These are phyloP conservation scores for Meteorus cinctellus DNA, from an alignment of 2,888 invertebrate species.

Conservation along the genomic window DNA sequence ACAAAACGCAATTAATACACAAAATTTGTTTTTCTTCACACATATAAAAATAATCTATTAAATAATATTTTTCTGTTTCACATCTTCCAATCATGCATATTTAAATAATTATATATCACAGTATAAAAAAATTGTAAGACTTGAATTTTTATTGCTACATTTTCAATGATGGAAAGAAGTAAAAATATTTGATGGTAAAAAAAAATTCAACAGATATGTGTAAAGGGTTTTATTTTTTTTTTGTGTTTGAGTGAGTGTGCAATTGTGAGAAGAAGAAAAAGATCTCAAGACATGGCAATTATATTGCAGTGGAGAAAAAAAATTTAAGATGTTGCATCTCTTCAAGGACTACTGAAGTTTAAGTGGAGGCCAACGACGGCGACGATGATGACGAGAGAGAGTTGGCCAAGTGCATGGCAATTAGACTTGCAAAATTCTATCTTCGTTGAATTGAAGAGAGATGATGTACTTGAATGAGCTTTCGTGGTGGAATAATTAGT, in stretches of 20 bases:
- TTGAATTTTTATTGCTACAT: background rate
- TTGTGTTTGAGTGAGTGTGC: constrained; percentile 4
- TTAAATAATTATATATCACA: background rate
- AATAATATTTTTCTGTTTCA: background rate
- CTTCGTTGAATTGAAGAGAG: constrained; percentile 34
- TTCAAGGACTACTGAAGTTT: constrained; percentile 22
- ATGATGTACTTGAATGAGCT: constrained; percentile 25
- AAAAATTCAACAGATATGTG: background rate
- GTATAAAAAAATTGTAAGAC: background rate
- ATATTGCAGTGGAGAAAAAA: background rate
- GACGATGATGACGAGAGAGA: constrained; percentile 19
- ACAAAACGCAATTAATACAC: background rate
- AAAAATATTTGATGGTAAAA: background rate
- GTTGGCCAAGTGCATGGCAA: constrained; percentile 32
- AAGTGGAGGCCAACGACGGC: constrained; percentile 7
- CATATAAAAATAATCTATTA: background rate
- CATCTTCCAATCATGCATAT: background rate
- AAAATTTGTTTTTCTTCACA: background rate
- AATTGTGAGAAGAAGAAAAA: background rate
- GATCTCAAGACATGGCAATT: constrained; percentile 25
- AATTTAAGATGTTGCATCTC: constrained; percentile 22
- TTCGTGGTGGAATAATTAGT: constrained; percentile 31
- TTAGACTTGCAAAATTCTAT: constrained; percentile 42
- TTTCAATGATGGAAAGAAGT: background rate
- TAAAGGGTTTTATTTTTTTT: background rate